Evolutionary conservation across 2,113 vertebrate species (phyloP).

Genomic region (Malurus alboscapulatus): DNA sequence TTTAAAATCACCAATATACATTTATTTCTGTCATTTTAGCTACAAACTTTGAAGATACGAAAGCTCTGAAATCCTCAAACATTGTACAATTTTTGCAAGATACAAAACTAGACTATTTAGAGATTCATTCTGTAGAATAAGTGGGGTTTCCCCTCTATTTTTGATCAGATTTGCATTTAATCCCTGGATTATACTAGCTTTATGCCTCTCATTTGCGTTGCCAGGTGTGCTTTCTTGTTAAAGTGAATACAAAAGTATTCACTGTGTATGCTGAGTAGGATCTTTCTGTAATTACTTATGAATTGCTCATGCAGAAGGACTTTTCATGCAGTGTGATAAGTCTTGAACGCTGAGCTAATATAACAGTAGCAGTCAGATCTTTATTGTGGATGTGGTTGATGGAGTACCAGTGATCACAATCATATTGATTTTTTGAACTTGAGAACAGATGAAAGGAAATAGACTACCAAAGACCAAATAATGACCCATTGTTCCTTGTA

Average conservation of each 20-base stretch:
- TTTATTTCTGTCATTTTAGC: background rate
- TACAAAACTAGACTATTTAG: background rate
- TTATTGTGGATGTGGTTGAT: background rate
- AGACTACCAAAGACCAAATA: background rate
- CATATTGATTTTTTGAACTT: background rate
- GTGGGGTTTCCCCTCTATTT: background rate
- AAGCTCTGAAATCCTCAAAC: background rate
- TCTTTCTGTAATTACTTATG: conserved; percentile 2
- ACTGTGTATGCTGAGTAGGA: background rate
- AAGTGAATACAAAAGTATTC: background rate
- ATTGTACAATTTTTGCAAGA: background rate
- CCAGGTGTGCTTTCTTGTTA: background rate
- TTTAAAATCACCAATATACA: background rate
- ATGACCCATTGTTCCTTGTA: background rate
- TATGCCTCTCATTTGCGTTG: background rate
- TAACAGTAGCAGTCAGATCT: background rate
- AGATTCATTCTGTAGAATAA: background rate
- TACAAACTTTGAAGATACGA: background rate
- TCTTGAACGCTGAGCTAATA: background rate
- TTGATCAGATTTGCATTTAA: background rate
- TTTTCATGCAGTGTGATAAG: background rate
- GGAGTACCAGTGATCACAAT: background rate
- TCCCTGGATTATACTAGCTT: background rate
- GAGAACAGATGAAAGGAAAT: background rate
- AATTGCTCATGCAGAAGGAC: background rate